phyloP scores from a whole-genome alignment of 2,888 invertebrate species.

The Scelioninae gen. 2 region DNA sequence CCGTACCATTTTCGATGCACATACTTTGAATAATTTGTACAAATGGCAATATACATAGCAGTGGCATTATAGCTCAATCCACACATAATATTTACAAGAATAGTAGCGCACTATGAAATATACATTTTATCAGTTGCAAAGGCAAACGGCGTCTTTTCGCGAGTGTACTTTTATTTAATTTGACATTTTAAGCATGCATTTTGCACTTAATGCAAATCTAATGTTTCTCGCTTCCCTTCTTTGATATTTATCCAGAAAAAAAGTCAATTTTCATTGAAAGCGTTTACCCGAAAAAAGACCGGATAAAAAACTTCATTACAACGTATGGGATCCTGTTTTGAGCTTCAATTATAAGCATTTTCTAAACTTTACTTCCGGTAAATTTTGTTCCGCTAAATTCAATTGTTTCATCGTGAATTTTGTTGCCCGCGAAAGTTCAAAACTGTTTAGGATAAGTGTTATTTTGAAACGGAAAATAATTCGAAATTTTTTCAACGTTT shows the following conservation, averaged over 20 bases:
- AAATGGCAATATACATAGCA: no score
- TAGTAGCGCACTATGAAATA: not conserved
- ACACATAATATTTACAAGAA: not conserved
- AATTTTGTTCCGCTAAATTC: no score
- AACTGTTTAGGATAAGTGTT: no score
- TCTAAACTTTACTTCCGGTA: not conserved
- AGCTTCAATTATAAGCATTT: not conserved
- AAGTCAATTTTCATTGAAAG: slow-evolving; percentile 34
- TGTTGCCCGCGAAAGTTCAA: no score
- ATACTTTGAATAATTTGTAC: no score
- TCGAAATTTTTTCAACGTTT: no score
- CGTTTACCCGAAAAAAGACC: slow-evolving; percentile 20
- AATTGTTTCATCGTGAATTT: no score
- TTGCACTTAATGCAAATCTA: slow-evolving; percentile 28
- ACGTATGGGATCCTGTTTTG: slow-evolving; percentile 13
- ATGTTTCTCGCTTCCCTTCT: slow-evolving; percentile 21
- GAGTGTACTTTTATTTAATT: slow-evolving; percentile 23
- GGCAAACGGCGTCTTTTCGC: not conserved
- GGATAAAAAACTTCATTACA: slow-evolving; percentile 20
- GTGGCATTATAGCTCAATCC: no score
- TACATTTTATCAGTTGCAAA: not conserved
- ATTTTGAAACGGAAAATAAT: no score
- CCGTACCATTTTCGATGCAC: no score
- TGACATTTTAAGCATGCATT: slow-evolving; percentile 24
- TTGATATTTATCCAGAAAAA: slow-evolving; percentile 22